Base-by-base conservation (phyloP, 2,888 invertebrate genomes). In the Oscheius myriophilus region DNA sequence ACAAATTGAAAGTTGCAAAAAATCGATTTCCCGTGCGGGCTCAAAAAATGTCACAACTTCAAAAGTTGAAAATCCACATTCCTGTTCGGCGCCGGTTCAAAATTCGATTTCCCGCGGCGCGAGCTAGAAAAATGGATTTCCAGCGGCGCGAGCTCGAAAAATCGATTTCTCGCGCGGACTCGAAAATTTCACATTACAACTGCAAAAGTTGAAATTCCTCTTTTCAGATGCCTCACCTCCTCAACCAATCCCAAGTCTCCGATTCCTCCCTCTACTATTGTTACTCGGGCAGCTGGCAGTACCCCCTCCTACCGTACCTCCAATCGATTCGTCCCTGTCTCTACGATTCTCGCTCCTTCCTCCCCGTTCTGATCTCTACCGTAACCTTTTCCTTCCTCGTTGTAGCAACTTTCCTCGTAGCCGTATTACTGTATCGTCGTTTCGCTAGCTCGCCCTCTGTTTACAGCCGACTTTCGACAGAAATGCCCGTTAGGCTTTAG, bases 261-360 rank as follows among this genome's bases (percentile, higher is more conserved):
- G 82, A 83, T 66, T 77, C 80, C 14, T 62, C 59, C 18, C 67
- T 76, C 18, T 83, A 82, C 59, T 83, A 82, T 54, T 83, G 83
- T 54, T 83, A 82, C 55, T 68, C 81, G 11, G 80, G 77, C 67
- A 70, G 68, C 43, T 83, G 82, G 82, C 82, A 83, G 67, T 81
- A 83, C 52, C 82, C 83, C 9, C 73, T 83, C 1, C 70, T 75
- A 18, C 75, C 82, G 3, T 83, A 82, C 54, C 59, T 83, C 18
- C 70, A 76, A 9, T 70, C 76, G 25, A 75, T 80, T 14, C 69
- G 76, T 26, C 76, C 75, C 21, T 82, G 82, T 69, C 45, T 53
- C 55, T 51, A 72, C 39, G 67, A 43, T 41, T 26, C 69, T 23
- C 69, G 63, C 18, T 75, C 69, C 41, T 75, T 81, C 54, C 63